Base-by-base conservation (phyloP, 2,113 vertebrate genomes). In the Cinclus mexicanus region DNA sequence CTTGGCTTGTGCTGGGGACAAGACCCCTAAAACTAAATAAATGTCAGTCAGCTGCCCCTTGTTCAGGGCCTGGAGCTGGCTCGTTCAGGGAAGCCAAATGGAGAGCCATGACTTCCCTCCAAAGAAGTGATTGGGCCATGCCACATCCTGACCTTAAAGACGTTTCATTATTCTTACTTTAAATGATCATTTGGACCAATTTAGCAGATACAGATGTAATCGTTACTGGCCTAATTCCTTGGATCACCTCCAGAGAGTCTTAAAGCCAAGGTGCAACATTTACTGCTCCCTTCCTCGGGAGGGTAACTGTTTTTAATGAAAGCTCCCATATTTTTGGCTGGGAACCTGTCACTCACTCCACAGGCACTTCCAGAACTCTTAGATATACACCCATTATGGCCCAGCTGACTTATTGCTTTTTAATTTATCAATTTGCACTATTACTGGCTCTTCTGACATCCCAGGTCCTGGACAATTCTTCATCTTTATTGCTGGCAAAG, bases 401-500 rank as follows among this genome's bases (percentile, higher is more conserved):
- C 78, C 0, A 7, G 50, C 10, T 95, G 94, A 94, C 94, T 95
- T 93, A 93, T 7, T 91, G 93, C 93, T 93, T 97, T 95, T 96
- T 95, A 94, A 95, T 97, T 95, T 86, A 93, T 92, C 95, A 89
- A 89, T 96, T 91, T 96, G 94, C 72, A 82, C 83, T 89, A 44
- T 95, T 64, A 87, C 82, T 3, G 29, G 94, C 92, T 91, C 67
- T 55, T 65, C 83, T 77, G 77, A n/a, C 69, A 74, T 87, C 22
- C 78, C 78, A 70, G 84, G 24, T 41, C 90, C 75, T 3, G 12
- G 69, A 35, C 41, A 52, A 93, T 94, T 81, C 70, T 39, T 95
- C 93, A 92, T 94, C 95, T 96, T 95, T 96, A 95, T 49, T 96
- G 96, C 97, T 96, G 98, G 96, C 96, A 97, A 97, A 14, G 67